These are phyloP conservation scores for Styela clava DNA, from an alignment of 23 tunicate genomes.

Conservation along the genomic window DNA sequence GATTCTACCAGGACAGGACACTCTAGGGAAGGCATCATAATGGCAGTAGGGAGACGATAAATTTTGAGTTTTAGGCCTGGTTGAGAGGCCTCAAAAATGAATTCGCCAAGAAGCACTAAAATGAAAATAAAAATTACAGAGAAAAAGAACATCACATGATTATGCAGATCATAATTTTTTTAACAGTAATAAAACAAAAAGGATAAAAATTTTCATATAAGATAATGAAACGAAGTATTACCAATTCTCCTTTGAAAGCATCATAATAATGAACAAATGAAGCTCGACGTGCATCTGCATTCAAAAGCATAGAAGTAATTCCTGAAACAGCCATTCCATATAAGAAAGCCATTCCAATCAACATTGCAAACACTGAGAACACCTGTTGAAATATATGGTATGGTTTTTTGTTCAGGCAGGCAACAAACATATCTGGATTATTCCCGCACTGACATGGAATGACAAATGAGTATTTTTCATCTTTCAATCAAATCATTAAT, in stretches of 20 bases:
- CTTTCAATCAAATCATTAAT: too few relatives aligned
- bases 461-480: too few relatives aligned
- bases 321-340: conserved; percentile 91
- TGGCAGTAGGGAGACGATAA: too few relatives aligned
- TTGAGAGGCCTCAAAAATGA: too few relatives aligned
- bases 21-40: too few relatives aligned
- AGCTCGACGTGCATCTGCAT: conserved; percentile 78
- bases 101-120: not conserved
- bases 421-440: too few relatives aligned
- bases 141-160: too few relatives aligned
- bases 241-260: conserved; percentile 79
- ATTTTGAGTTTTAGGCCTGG: too few relatives aligned
- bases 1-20: too few relatives aligned
- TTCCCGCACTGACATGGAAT: too few relatives aligned
- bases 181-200: not conserved
- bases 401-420: not conserved
- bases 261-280: conserved; percentile 66
- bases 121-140: too few relatives aligned
- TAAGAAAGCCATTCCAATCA: conserved; percentile 59
- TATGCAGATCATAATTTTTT: too few relatives aligned
- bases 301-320: conserved; percentile 87
- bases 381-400: not conserved
- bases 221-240: not conserved
- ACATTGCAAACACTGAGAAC: conserved; percentile 26
- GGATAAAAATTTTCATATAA: not conserved